These are phyloP conservation scores for Nomada flava DNA, from an alignment of 2,888 invertebrate species.

Conservation along the genomic window DNA sequence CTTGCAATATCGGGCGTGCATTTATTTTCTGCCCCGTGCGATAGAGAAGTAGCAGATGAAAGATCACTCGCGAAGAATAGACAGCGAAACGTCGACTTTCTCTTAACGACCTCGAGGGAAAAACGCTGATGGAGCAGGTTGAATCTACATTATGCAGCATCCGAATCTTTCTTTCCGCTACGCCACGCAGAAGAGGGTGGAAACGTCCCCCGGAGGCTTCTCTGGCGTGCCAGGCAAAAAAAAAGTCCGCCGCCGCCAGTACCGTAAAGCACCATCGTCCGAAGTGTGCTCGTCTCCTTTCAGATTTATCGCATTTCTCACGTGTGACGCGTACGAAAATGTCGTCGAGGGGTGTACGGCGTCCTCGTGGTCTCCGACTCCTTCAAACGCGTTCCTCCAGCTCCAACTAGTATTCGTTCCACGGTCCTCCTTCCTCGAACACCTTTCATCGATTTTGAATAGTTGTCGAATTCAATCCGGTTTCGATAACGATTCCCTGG, in stretches of 20 bases:
- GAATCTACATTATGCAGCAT: slow-evolving; percentile 29
- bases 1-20: too few species aligned
- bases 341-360: too few species aligned
- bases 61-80: too few species aligned
- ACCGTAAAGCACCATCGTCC: slow-evolving; percentile 18
- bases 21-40: too few species aligned
- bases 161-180: slow-evolving; percentile 44
- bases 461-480: too few species aligned
- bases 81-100: slow-evolving; percentile 12
- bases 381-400: neutral
- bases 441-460: too few species aligned
- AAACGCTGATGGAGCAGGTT: slow-evolving; percentile 36
- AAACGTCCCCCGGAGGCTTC: slow-evolving; percentile 36
- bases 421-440: neutral
- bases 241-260: slow-evolving; percentile 11
- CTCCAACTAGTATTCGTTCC: neutral
- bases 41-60: too few species aligned
- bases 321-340: neutral
- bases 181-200: slow-evolving; percentile 30
- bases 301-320: slow-evolving; percentile 25
- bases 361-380: too few species aligned
- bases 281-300: slow-evolving; percentile 28
- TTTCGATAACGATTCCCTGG: too few species aligned
- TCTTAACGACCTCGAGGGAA: slow-evolving; percentile 18
- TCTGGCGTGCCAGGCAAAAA: neutral